Base-by-base conservation (phyloP, 2,113 vertebrate genomes). In the Coptodon bakossiorum region DNA sequence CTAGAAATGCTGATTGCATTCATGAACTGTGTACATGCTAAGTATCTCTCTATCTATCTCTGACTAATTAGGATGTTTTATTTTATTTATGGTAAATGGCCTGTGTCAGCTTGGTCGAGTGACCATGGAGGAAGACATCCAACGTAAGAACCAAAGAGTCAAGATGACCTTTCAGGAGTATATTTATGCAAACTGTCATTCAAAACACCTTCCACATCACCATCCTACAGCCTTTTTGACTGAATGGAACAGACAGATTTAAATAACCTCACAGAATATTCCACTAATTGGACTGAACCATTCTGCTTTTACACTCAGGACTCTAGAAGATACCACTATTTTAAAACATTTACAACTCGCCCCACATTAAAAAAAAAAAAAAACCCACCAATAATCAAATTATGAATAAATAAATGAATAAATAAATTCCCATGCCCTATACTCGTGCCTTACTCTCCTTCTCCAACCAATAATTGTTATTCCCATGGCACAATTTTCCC, bases 361-460 rank as follows among this genome's bases (percentile, higher is more conserved):
- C 24, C 24, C 22, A 36, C 59, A 36, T 63, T 38, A 22, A 22
- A n/a, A 7, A 36, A 63, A 2, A 63, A 6, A 27, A 16, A 12
- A 2, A 0, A 0, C 11, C 27, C 16, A 63, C 6, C 29, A 63
- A 63, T 19, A 63, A 63, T 11, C 3, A 59, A 59, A 59, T 59
- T 59, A 61, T 61, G 29, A 36, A 61, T 61, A 61, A 61, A 61
- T 61, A 34, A 61, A 61, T 61, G 16, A 61, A 61, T 61, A 34
- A 61, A 61, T 63, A 34, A 63, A 63, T 63, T 19, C 0, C 29
- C 59, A 34, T 63, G 9, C 59, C 16, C 29, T 63, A 11, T 34
- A 63, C 16, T 0, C 2, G 0, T 19, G 2, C 9, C 29, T 34
- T 34, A 63, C 16, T 63, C 5, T 63, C 29, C 3, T 34, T 19